phyloP scores from a whole-genome alignment of 2,888 invertebrate species.

The Drosophila neonasuta region DNA sequence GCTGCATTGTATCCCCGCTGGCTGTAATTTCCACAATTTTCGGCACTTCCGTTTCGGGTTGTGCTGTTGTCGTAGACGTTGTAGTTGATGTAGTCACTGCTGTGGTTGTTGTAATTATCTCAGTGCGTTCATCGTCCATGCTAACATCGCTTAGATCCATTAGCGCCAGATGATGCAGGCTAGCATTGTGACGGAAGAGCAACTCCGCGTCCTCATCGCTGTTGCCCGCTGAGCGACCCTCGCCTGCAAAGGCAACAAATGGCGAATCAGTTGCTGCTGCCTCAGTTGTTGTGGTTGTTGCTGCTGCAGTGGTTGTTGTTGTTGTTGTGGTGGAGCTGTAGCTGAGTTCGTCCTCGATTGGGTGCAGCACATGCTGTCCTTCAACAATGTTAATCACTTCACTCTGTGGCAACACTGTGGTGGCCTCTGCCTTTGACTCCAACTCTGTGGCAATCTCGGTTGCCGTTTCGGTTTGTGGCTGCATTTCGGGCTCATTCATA shows the following conservation, averaged over 20 bases:
- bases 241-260: conserved; percentile 70
- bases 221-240: conserved; percentile 73
- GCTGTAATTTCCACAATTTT: conserved; percentile 80
- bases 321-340: conserved; percentile 24
- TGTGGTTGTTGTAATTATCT: conserved; percentile 32
- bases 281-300: conserved; percentile 40
- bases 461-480: conserved; percentile 24
- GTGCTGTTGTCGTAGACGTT: conserved; percentile 47
- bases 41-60: conserved; percentile 68
- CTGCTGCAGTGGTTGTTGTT: conserved; percentile 28
- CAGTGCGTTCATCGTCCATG: conserved; percentile 84
- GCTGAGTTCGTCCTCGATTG: conserved; percentile 37
- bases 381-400: conserved; percentile 76
- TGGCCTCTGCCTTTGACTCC: conserved; percentile 32
- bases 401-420: conserved; percentile 35
- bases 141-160: conserved; percentile 90
- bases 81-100: conserved; percentile 29
- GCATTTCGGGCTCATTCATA: conserved; percentile 66
- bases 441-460: conserved; percentile 2
- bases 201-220: conserved; percentile 53
- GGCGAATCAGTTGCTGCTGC: conserved; percentile 45
- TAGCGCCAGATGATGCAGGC: conserved; percentile 63
- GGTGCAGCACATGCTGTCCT: conserved; percentile 55
- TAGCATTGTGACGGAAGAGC: conserved; percentile 57
- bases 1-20: conserved; percentile 72